Evolutionary conservation across 1,140 invertebrate genomes (phyloP), one percentile per base, ranked within the genome.

Genomic region (Lepidotrigona ventralis): DNA sequence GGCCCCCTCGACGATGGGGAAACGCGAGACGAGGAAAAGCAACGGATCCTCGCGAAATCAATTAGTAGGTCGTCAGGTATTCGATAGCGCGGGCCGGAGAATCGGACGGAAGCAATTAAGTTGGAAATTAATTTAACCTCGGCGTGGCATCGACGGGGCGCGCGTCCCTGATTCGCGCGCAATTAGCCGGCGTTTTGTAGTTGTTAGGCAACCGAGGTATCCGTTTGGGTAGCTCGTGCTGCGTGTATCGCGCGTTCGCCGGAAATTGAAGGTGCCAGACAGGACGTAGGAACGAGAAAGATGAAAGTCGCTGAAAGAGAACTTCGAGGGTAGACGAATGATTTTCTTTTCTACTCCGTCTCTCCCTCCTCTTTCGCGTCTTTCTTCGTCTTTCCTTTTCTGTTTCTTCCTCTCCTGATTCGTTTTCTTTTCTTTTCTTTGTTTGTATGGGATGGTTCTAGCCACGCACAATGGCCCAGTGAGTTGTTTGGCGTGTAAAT

Each of bases 261-360:
- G 87, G 87, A 88, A 88, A 88, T 88, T 88, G 87, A 88, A 88
- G 87, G 86, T 88, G 26, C 60, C 56, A 53, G 70, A 23, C 53
- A n/a, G 54, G n/a, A 21, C 58, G 51, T 4, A 56, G 11, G n/a
- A 26, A 15, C 23, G 33, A 9, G 63, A 11, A 46, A 75, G 58
- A 39, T 53, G 33, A 9, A 56, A 54, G 46, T 8, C 8, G 17
- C 17, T 8, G 46, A 54, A 53, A 74, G 63, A 39, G 33, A 23
- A 60, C 58, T 54, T 12, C 19, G n/a, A 26, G 14, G 71, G 29
- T 1, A 26, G 60, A n/a, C 26, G 53, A 68, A 56, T 29, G 56
- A 69, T 51, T 77, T 77, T 76, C 80, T 58, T 82, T 56, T 19
- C 9, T 39, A 39, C 56, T 51, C 17, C 33, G 19, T 39, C 17